Base-by-base conservation (phyloP, 2,797 vertebrate genomes). In the Tragopan temminckii region DNA sequence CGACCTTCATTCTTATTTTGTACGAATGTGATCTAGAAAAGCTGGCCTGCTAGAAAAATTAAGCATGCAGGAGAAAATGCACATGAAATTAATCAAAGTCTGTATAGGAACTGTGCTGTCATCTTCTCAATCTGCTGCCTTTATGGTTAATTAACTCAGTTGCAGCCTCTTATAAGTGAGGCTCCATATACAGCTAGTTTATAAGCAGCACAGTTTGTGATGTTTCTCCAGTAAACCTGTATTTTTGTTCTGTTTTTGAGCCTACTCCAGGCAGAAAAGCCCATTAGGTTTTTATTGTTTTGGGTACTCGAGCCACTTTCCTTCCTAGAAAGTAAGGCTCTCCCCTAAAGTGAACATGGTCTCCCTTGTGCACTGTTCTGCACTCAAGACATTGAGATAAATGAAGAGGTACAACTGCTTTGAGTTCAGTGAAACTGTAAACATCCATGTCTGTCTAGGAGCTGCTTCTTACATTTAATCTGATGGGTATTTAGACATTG, bases 1-100 rank as follows among this genome's bases (percentile, higher is more conserved):
- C n/a, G 7, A 0, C 0, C 21, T 72, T 85, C 57, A 29, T 61
- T 70, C 43, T 64, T 69, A 23, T 17, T 0, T 0, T 55, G 11
- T 58, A 64, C 69, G 21, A 89, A 88, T 5, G 24, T 36, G 14
- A 80, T 85, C 25, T 74, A 52, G 62, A 31, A 82, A 70, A 9
- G 3, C 19, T 53, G n/a, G 6, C 35, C 42, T 6, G 9, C 15
- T 74, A 63, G 69, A 72, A 77, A 5, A 59, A 29, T 45, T 53
- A 85, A 67, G 19, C 53, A 45, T 82, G 13, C 48, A 45, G 25
- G 27, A 87, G 53, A 83, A 85, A 68, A 61, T 13, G 29, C 7
- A 24, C 33, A 48, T 48, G 21, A 48, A 48, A 48, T 48, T 48
- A 24, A 48, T 48, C 46, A 25, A 43, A 43, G 46, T 24, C 46